Conservation (phyloP, 1,140 invertebrate genomes). For the Pseudobourletiella spinata region DNA sequence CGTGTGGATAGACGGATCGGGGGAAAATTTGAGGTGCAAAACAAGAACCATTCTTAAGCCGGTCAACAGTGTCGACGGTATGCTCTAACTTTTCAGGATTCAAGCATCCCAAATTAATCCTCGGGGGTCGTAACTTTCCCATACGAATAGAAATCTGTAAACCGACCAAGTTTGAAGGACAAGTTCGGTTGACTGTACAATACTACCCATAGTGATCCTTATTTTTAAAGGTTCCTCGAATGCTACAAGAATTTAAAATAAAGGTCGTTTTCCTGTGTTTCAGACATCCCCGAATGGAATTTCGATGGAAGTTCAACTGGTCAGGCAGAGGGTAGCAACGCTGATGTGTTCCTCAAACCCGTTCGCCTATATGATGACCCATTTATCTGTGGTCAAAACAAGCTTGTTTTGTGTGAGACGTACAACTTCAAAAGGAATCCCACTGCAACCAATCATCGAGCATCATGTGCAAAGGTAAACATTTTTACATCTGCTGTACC, state of each 20-base stretch:
- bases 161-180: no score
- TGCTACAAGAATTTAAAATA: no score
- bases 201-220: no score
- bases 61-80: constrained; percentile 22
- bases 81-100: neutral
- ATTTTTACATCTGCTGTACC: no score
- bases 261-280: no score
- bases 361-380: constrained; percentile 54
- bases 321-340: constrained; percentile 31
- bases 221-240: no score
- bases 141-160: no score
- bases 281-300: constrained; percentile 58
- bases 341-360: constrained; percentile 41
- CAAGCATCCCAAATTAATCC: no score
- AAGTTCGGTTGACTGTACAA: neutral
- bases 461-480: constrained; percentile 17
- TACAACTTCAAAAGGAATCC: constrained; percentile 54
- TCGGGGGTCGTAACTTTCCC: no score
- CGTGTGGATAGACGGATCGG: constrained; percentile 92
- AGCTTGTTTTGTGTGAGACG: constrained; percentile 56
- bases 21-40: constrained; percentile 27
- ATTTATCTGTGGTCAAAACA: constrained; percentile 48
- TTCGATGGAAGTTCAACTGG: constrained; percentile 51
- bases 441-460: constrained; percentile 38
- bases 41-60: constrained; percentile 16